Conservation (phyloP, 64 coral and sea anemone species). For the Actinia tenebrosa region DNA sequence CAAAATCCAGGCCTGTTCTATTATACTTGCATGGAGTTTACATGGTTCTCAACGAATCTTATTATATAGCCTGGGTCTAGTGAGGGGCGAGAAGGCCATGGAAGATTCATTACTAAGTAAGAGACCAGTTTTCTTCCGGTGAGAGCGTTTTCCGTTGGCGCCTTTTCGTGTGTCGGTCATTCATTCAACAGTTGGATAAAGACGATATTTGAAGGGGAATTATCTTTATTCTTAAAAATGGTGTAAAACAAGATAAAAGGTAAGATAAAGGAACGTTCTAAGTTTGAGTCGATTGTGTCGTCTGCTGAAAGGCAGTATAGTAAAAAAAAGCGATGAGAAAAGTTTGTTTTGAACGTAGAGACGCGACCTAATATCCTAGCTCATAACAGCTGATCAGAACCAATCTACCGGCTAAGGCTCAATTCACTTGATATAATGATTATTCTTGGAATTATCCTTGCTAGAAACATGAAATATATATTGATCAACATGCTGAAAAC, state of each 20-base stretch:
- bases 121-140: neutral
- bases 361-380: neutral
- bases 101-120: neutral
- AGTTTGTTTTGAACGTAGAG: neutral
- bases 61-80: neutral
- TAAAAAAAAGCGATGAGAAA: neutral
- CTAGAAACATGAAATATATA: neutral
- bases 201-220: neutral
- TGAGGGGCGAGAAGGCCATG: neutral
- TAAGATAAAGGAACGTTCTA: neutral
- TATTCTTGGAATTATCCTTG: neutral
- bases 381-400: neutral
- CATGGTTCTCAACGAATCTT: neutral
- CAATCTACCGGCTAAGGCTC: neutral
- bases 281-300: neutral
- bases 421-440: neutral
- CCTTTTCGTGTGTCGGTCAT: neutral
- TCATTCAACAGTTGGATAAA: neutral
- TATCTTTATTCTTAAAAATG: neutral
- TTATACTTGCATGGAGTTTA: neutral
- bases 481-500: neutral
- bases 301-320: neutral
- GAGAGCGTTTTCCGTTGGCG: neutral
- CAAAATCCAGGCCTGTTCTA: neutral
- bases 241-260: neutral